Evolutionary conservation across 1,140 invertebrate species (phyloP).

Genomic region (Dysdera silvatica): DNA sequence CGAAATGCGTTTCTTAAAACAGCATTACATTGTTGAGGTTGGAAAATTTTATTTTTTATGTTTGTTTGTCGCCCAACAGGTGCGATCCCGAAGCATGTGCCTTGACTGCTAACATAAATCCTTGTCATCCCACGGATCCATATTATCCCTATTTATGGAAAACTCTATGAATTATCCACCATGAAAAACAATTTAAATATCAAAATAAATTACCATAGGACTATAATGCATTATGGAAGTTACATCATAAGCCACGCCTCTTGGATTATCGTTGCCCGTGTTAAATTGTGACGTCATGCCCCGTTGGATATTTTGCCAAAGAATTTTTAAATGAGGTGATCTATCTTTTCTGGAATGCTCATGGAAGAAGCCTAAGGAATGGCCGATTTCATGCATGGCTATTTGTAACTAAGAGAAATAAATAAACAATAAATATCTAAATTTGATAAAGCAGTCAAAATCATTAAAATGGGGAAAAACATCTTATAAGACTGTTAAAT

Average conservation of each 20-base stretch:
- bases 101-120: too few relatives aligned
- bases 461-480: too few relatives aligned
- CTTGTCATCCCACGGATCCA: too few relatives aligned
- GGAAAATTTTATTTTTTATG: too few relatives aligned
- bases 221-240: slow-evolving; percentile 33
- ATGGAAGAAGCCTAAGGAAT: slow-evolving; percentile 45
- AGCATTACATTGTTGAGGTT: too few relatives aligned
- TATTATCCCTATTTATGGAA: too few relatives aligned
- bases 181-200: neutral
- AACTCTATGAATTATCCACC: neutral
- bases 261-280: slow-evolving; percentile 23
- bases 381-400: slow-evolving; percentile 43
- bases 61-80: too few relatives aligned
- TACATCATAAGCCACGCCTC: slow-evolving; percentile 30
- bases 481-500: too few relatives aligned
- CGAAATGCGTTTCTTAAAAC: too few relatives aligned
- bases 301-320: slow-evolving; percentile 42
- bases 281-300: slow-evolving; percentile 30
- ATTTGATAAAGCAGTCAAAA: too few relatives aligned
- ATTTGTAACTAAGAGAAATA: slow-evolving; percentile 11
- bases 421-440: too few relatives aligned
- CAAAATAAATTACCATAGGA: slow-evolving; percentile 17
- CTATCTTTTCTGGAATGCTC: slow-evolving; percentile 43
- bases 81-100: too few relatives aligned
- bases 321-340: slow-evolving; percentile 40